Evolutionary conservation across 2,113 vertebrate species (phyloP), one percentile per base, ranked within the genome.

Genomic region (Cromileptes altivelis): DNA sequence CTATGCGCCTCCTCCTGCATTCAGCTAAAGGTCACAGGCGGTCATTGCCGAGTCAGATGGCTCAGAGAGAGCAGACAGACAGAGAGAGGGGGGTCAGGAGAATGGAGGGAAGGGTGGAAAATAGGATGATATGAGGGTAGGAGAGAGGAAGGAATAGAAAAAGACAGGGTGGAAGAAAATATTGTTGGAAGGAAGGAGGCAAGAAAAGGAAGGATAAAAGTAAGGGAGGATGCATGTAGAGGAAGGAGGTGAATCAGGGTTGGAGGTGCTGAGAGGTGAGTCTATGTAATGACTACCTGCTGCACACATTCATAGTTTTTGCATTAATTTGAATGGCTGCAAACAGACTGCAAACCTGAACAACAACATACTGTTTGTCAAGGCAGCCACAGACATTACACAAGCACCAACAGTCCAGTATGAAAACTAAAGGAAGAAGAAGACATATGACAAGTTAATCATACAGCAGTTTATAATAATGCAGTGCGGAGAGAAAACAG

Each of bases 21-120:
- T 88, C 85, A 91, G 87, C 83, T 73, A 89, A 93, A 89, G 89
- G 90, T 91, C 89, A 90, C 65, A 62, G 78, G 49, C 88, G 78
- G 85, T 85, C 88, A 85, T 10, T 84, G 87, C 73, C 75, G 74
- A 91, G 89, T 89, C 81, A 92, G 82, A 92, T 82, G 87, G 86
- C 82, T 85, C 60, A n/a, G 78, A 77, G 85, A 45, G 75, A 76
- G 83, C 76, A 69, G 71, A 74, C 56, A 82, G 76, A 80, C 19
- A 70, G 52, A 49, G 56, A 15, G 61, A 13, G 58, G 8, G 52
- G 9, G 47, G 21, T 63, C 18, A 53, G 49, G 30, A 25, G 73
- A 27, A 55, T 0, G 50, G 57, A 49, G 21, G n/a, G 42, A 56
- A 50, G 33, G 27, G 21, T 3, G 18, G 30, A 19, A 67, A 17